Base-by-base conservation (phyloP, 2,113 vertebrate species). In the Coregonus clupeaformis region DNA sequence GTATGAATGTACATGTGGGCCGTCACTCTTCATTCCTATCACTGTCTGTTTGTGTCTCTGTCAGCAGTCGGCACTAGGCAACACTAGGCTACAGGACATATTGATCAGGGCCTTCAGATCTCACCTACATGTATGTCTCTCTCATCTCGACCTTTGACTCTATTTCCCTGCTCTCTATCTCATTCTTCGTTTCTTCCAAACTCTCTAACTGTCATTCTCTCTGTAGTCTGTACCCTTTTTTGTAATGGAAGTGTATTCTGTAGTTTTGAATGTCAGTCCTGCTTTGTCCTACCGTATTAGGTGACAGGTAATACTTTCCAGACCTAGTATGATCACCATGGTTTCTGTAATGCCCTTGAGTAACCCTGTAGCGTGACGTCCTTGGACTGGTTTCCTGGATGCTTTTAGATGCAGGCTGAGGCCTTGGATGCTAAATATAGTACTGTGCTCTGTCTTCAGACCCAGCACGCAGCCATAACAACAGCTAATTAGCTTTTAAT, bases 341-440 rank as follows among this genome's bases (percentile, higher is more conserved):
- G 52, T 55, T 55, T 18, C 52, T 20, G 20, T 18, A 55, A 55
- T 55, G 52, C 52, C 52, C 52, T 55, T 55, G 52, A 55, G 52
- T 20, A 55, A 55, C 52, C 52, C 52, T 20, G 13, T 55, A 55
- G 52, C 5, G 13, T 55, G 52, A 20, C 0, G 52, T 87, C 85
- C 75, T 76, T 60, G 85, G 81, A 80, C 83, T 87, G 82, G 22
- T 27, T 86, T 81, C 79, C 73, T 45, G 76, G 72, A 25, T 71
- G 79, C 87, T 86, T 11, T 64, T 20, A 20, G 52, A 27, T 64
- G 76, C 82, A 80, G 77, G 83, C 79, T 77, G 64, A 78, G 74
- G 69, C 85, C 82, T 74, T 66, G 80, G 76, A 76, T 75, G 68
- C 80, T 87, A 68, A 85, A 88, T 85, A 78, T 64, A 64, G 85